Evolutionary conservation across 2,888 invertebrate species (phyloP), one percentile per base, ranked within the genome.

Genomic region (Eupithecia tripunctaria): DNA sequence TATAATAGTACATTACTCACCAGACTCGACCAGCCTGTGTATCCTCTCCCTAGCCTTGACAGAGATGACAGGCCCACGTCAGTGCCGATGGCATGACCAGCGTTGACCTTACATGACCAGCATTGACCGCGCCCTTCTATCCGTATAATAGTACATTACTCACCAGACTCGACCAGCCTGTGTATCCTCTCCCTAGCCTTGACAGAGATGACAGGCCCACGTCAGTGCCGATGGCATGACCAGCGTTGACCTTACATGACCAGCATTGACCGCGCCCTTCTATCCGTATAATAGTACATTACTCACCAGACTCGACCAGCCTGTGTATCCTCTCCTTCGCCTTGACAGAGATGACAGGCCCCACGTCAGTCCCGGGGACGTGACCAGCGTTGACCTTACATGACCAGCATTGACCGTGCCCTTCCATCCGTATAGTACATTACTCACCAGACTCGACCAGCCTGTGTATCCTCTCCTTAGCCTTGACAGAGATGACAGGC

Each of bases 301-400:
- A 66, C 77, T 83, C 84, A 96, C 96, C 95, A 38, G 98, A 97
- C 88, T 99, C 97, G 18, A 99, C 95, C 18, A 99, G 95, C 7
- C 95, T 95, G 56, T 95, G 90, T 77, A 99, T 98, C 78, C 99
- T 96, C 81, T 97, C 89, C 91, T 99, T 99, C 0, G 99, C 97
- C 79, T 96, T 96, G 4, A 97, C 97, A 0, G 99, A 98, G 86
- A 99, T 99, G 67, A 99, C 98, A 0, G 99, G 99, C 76, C 98
- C 98, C 0, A 98, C 94, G 86, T 98, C 98, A 1, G 97, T 96
- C 27, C 96, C 97, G 78, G 97, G 96, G 59, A 97, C 94, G 84
- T 97, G 97, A 0, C 98, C 98, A 14, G 99, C 99, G 88, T 97
- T 99, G 7, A 99, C 99, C 90, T 98, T 98, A n/a, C n/a, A n/a